Evolutionary conservation across 1,140 invertebrate genomes (phyloP), one percentile per base, ranked within the genome.

Genomic region (Diploscapter pachys): DNA sequence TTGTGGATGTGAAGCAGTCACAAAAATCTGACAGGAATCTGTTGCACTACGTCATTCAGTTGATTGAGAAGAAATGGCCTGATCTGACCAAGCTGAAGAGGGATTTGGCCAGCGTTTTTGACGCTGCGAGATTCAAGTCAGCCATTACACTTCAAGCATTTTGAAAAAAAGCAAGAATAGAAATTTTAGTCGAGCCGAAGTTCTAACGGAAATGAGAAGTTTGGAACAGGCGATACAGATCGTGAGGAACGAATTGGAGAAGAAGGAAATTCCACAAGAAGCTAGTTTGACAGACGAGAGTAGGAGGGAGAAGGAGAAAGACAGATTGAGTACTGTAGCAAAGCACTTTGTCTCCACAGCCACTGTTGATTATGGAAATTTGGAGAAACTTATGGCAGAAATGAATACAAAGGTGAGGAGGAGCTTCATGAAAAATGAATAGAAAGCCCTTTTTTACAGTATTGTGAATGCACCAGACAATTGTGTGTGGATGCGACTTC

Each of bases 1-100:
- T 98, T 80, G 91, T 91, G 4, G 95, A 98, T 86, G 98, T 96
- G 1, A 97, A 97, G 87, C 95, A 94, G 4, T 93, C 92, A 80
- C 91, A 91, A 50, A 90, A 92, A 8, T 92, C 93, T 80, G 94
- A 94, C 80, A 92, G 94, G n/a, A 98, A 94, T 0, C 88, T 99
- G 8, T 87, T 98, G 13, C 95, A 99, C 86, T 98, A 95, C 85
- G 89, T 98, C 6, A 92, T 95, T 54, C 92, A 95, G 80, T 89
- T 93, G 71, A 89, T 95, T 6, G 93, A 98, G 85, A 91, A 91
- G 78, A 93, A 95, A 64, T 81, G 77, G 59, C 78, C 83, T 9
- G 83, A 84, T 59, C 52, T 85, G 56, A 66, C 71, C 0, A 91
- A 93, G 66, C 88, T 99, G 4, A 94, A 97, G 85, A 91, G 94